phyloP scores from a whole-genome alignment of 2,888 invertebrate species.

The Pandemis corylana region DNA sequence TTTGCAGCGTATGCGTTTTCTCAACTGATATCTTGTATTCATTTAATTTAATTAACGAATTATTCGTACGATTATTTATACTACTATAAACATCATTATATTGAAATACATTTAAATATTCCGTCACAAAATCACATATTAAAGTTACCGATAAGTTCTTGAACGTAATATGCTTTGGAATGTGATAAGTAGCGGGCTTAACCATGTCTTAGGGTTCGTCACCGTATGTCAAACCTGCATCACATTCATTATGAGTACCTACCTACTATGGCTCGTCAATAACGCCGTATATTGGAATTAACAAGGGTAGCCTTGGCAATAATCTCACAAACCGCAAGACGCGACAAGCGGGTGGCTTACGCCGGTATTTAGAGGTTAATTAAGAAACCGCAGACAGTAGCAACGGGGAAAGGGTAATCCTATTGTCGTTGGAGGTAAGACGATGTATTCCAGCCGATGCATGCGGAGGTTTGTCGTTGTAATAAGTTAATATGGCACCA shows the following conservation, averaged over 20 bases:
- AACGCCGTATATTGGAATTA: slow-evolving; percentile 78
- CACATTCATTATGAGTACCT: slow-evolving; percentile 47
- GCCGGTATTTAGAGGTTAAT: slow-evolving; percentile 82
- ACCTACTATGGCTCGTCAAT: slow-evolving; percentile 75
- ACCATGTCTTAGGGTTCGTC: background rate
- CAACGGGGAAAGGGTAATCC: slow-evolving; percentile 69
- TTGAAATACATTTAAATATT: too few relatives aligned
- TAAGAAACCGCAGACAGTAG: slow-evolving; percentile 80
- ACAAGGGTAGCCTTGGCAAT: slow-evolving; percentile 76
- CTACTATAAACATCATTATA: too few relatives aligned
- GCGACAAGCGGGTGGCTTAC: slow-evolving; percentile 59
- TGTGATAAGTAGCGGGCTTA: background rate
- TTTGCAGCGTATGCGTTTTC: slow-evolving; percentile 69
- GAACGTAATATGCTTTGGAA: background rate
- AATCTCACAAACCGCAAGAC: slow-evolving; percentile 72
- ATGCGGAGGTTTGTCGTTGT: background rate
- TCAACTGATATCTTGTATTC: slow-evolving; percentile 54
- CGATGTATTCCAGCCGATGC: slow-evolving; percentile 49
- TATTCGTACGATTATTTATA: too few relatives aligned
- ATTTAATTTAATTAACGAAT: slow-evolving; percentile 51
- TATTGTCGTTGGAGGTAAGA: slow-evolving; percentile 78
- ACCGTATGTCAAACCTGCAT: background rate
- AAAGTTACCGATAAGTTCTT: background rate
- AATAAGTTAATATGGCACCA: background rate
- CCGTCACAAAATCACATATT: background rate